phyloP scores from a whole-genome alignment of 2,113 vertebrate genomes.

The Mustela lutreola region DNA sequence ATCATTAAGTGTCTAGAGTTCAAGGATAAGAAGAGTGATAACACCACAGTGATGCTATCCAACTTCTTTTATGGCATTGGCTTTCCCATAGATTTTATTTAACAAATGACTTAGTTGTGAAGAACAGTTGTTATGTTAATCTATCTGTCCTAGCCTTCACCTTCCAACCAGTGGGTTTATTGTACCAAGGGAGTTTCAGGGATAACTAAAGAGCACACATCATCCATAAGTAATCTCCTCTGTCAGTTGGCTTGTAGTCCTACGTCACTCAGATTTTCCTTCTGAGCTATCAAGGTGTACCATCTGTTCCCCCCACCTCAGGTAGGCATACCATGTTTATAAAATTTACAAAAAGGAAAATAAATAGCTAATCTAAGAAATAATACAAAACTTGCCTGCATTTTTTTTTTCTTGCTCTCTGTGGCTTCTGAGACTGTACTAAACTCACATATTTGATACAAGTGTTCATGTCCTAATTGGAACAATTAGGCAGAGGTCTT shows the following conservation, averaged over 20 bases:
- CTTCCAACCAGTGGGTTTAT: constrained; percentile 74
- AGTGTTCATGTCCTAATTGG: constrained; percentile 30
- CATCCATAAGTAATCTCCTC: constrained; percentile 47
- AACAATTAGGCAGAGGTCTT: constrained; percentile 57
- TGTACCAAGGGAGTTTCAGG: neutral
- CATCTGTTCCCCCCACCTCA: neutral
- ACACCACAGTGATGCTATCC: constrained; percentile 76
- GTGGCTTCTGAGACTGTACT: constrained; percentile 1
- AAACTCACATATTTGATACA: neutral
- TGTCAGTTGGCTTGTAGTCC: constrained; percentile 1
- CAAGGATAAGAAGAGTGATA: constrained; percentile 85
- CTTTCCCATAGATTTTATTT: constrained; percentile 79
- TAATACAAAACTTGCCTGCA: neutral
- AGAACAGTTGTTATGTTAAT: constrained; percentile 83
- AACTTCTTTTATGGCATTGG: constrained; percentile 85
- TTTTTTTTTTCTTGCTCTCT: neutral
- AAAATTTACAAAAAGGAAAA: neutral
- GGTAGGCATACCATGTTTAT: neutral
- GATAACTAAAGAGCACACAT: constrained; percentile 14
- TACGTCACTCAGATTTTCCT: constrained; percentile 20
- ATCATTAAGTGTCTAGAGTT: constrained; percentile 84
- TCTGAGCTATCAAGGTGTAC: neutral
- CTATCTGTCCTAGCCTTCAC: constrained; percentile 83
- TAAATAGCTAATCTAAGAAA: neutral
- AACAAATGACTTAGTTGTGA: constrained; percentile 81